phyloP scores from a whole-genome alignment of 2,113 vertebrate species.

The Psilopogon haemacephalus region DNA sequence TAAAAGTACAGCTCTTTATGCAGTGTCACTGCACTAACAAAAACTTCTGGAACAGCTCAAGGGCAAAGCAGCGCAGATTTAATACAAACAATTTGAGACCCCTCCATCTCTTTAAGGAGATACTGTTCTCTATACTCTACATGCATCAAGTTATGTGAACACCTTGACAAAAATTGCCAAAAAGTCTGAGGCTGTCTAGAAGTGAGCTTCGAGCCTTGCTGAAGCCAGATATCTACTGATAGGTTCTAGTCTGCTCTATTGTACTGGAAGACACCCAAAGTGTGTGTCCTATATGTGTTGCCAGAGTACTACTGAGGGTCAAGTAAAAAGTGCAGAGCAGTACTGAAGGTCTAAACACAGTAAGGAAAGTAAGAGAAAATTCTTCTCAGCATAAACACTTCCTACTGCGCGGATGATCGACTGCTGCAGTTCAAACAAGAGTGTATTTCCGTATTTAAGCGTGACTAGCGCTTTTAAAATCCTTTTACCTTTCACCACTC shows the following conservation, averaged over 20 bases:
- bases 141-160: neutral
- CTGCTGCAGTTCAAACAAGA: neutral
- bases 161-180: neutral
- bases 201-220: neutral
- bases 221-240: neutral
- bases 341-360: neutral
- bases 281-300: accelerated
- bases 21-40: no score
- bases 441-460: neutral
- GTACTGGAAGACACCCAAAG: neutral
- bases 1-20: neutral
- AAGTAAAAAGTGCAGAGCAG: neutral
- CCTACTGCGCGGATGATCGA: no score
- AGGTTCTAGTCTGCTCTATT: neutral
- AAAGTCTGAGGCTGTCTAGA: neutral
- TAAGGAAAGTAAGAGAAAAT: neutral
- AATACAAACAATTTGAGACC: neutral
- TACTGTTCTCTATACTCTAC: neutral
- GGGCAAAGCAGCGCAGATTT: neutral
- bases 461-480: neutral
- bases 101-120: neutral
- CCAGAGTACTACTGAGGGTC: neutral
- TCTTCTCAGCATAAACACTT: neutral
- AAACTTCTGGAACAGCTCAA: neutral
- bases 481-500: accelerated